These are phyloP conservation scores for Macrosiphum euphorbiae DNA, from an alignment of 2,888 invertebrate species.

Conservation along the genomic window DNA sequence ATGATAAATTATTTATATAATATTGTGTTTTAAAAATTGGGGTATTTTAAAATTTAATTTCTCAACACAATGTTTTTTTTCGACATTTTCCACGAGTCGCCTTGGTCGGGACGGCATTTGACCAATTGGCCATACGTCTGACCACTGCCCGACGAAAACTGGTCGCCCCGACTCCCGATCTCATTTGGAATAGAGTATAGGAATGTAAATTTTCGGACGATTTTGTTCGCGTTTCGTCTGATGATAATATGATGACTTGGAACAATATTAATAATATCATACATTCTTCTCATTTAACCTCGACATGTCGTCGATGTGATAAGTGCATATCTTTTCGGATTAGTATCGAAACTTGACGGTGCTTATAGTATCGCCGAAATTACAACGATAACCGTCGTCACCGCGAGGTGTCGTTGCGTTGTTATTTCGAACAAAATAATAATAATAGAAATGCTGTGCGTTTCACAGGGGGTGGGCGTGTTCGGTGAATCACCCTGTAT, in stretches of 20 bases:
- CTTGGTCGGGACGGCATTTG: too few relatives aligned
- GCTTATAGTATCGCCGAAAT: neutral
- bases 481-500: neutral
- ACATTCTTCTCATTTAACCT: neutral
- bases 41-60: too few relatives aligned
- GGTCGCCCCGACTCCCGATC: too few relatives aligned
- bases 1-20: too few relatives aligned
- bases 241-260: too few relatives aligned
- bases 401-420: neutral
- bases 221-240: neutral
- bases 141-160: too few relatives aligned
- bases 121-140: too few relatives aligned
- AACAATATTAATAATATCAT: neutral
- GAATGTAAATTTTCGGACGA: neutral
- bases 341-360: neutral
- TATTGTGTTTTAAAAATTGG: too few relatives aligned
- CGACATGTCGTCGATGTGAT: neutral
- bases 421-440: neutral
- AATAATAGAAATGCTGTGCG: neutral
- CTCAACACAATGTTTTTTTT: too few relatives aligned
- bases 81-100: too few relatives aligned
- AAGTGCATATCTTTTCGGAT: neutral
- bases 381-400: neutral
- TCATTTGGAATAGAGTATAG: too few relatives aligned
- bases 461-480: neutral